Conservation (phyloP, 2,797 vertebrate genomes). For the Tragelaphus oryx region DNA sequence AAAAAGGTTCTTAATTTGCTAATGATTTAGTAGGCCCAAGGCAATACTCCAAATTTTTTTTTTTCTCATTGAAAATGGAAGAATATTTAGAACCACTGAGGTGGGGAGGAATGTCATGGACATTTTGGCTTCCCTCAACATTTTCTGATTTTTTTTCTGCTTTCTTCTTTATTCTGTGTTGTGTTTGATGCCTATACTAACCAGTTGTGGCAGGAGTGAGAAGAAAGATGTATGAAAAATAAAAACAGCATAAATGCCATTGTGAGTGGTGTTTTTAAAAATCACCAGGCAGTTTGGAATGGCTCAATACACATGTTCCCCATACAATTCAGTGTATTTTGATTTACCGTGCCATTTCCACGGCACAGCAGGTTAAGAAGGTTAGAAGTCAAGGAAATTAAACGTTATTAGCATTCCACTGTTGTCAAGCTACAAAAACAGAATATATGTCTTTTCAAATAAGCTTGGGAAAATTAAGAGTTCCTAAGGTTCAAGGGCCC, state of each 20-base stretch:
- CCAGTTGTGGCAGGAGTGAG: constrained; percentile 71
- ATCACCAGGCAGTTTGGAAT: constrained; percentile 77
- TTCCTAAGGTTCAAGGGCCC: constrained; percentile 71
- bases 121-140: constrained; percentile 73
- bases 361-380: constrained; percentile 80
- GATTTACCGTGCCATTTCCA: constrained; percentile 75
- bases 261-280: constrained; percentile 78
- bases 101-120: constrained; percentile 76
- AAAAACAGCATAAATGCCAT: constrained; percentile 73
- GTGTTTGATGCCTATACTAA: constrained; percentile 75
- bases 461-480: constrained; percentile 72
- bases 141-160: constrained; percentile 71
- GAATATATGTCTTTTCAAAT: constrained; percentile 78
- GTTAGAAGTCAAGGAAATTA: constrained; percentile 84
- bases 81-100: constrained; percentile 80
- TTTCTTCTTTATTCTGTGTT: constrained; percentile 66
- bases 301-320: constrained; percentile 77
- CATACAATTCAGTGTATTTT: constrained; percentile 75
- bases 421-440: constrained; percentile 73
- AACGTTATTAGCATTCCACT: constrained; percentile 81
- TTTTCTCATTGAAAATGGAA: constrained; percentile 88
- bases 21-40: constrained; percentile 95
- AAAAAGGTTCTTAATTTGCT: constrained; percentile 97
- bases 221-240: constrained; percentile 75
- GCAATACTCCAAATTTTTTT: constrained; percentile 90